Base-by-base conservation (phyloP, 2,797 vertebrate species). In the Brotula barbata region DNA sequence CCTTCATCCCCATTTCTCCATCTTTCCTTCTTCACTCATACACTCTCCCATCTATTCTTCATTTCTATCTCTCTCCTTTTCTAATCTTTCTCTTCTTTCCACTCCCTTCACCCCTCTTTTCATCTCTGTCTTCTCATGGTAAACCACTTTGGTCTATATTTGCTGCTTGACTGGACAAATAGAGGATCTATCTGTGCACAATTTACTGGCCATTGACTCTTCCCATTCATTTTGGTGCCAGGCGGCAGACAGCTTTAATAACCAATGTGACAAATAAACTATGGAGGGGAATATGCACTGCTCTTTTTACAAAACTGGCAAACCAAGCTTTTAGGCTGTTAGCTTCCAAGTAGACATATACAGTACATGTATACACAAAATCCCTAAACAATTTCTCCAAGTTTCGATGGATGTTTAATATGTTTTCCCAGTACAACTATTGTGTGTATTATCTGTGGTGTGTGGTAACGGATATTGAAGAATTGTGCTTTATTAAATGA, bases 241-340 rank as follows among this genome's bases (percentile, higher is more conserved):
- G 91, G 89, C 89, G 90, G 92, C 92, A 90, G 91, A 93, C 91
- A 90, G 93, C 92, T 92, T 92, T 94, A 95, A 94, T 94, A 93
- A 93, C 92, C 90, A 87, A 89, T 91, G 90, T 93, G 93, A 95
- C 93, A 94, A 93, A 94, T 94, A 94, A 93, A 94, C 92, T 91
- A 89, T 87, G 92, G 92, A 12, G 33, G 9, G 6, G 54, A 10
- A 93, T 93, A 92, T 91, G 92, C 92, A 89, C 90, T 90, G 90
- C 88, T 91, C 90, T 89, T 92, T 93, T 92, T 91, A 92, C 91
- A 92, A 92, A 92, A 91, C 92, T 91, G 93, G 25, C 7, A n/a
- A n/a, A n/a, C n/a, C n/a, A n/a, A n/a, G 25, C 25, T 28, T 28
- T 28, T 28, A 28, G 25, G 25, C 25, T 28, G 25, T 3, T 28